A percentile compares a stretch with the other conserved stretches of the same genome.
phyloP scores from a whole-genome alignment of 2,113 vertebrate genomes.

The Bubalus kerabau region DNA sequence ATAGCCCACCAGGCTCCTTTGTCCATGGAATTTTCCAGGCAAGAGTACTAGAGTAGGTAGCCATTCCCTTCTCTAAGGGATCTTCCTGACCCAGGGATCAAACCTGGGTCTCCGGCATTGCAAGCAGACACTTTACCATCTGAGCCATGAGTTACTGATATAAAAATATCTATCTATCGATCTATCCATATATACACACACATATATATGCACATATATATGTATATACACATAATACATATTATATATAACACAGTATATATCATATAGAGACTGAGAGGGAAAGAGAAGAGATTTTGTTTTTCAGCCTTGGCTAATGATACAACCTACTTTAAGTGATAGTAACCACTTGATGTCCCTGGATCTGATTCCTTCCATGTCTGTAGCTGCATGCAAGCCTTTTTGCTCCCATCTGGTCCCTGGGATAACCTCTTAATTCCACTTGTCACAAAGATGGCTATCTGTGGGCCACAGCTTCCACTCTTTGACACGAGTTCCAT shows the following conservation, averaged over 20 bases:
- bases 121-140: not conserved
- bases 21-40: not conserved
- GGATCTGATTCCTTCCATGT: not conserved
- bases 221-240: not conserved
- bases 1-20: not conserved
- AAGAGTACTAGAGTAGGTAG: not conserved
- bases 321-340: not conserved
- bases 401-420: not conserved
- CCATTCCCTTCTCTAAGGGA: not conserved
- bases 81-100: not conserved
- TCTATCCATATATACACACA: not conserved
- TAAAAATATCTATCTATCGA: not conserved
- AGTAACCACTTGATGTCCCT: not conserved
- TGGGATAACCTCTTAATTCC: not conserved
- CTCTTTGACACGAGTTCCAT: not conserved
- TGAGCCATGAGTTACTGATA: not conserved
- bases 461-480: not conserved
- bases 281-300: not conserved
- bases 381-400: not conserved
- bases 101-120: not conserved
- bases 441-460: not conserved
- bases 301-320: not conserved
- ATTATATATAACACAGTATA: not conserved
- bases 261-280: accelerated
- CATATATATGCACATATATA: not conserved